A percentile compares a stretch with the other conserved stretches of the same genome.
These are phyloP conservation scores for Hippocampus barbouri DNA, from an alignment of 2,113 vertebrate species.

Conservation along the genomic window DNA sequence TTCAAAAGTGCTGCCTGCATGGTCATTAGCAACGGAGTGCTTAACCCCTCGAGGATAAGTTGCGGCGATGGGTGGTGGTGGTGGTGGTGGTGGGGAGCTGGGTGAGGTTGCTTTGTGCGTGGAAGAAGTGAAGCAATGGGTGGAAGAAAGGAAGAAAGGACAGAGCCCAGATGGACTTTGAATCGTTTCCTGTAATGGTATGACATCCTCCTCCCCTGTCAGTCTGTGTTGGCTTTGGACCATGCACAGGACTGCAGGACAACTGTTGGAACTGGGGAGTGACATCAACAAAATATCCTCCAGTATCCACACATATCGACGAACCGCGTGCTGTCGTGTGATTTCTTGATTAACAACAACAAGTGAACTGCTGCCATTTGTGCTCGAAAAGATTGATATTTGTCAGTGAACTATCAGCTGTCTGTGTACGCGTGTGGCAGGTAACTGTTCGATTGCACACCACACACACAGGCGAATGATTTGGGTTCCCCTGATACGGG, in stretches of 20 bases:
- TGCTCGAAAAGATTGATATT: conserved; percentile 2
- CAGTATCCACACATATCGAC: conserved; percentile 17
- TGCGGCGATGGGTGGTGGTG: not conserved
- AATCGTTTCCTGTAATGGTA: conserved; percentile 54
- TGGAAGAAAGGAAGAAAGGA: conserved; percentile 40
- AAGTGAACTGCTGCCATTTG: conserved; percentile 7
- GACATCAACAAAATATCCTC: conserved; percentile 30
- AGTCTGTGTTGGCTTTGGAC: conserved; percentile 37
- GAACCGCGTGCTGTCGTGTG: conserved; percentile 1
- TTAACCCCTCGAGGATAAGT: conserved; percentile 39
- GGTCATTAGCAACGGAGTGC: conserved; percentile 64
- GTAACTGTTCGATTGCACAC: conserved; percentile 1
- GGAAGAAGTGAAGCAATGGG: conserved; percentile 21
- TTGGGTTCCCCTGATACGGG: conserved; percentile 24
- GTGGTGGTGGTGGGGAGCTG: not conserved
- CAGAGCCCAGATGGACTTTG: conserved; percentile 41
- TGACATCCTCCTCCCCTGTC: conserved; percentile 33
- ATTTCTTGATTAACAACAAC: conserved; percentile 11
- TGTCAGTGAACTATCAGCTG: conserved; percentile 13
- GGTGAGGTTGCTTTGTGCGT: not conserved
- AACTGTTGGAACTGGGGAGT: conserved; percentile 37
- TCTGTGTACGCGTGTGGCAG: not conserved
- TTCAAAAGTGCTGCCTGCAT: conserved; percentile 62
- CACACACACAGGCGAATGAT: conserved; percentile 10
- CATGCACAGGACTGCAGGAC: conserved; percentile 37